These are phyloP conservation scores for Epistrophe grossulariae DNA, from an alignment of 2,888 invertebrate species.

Conservation along the genomic window DNA sequence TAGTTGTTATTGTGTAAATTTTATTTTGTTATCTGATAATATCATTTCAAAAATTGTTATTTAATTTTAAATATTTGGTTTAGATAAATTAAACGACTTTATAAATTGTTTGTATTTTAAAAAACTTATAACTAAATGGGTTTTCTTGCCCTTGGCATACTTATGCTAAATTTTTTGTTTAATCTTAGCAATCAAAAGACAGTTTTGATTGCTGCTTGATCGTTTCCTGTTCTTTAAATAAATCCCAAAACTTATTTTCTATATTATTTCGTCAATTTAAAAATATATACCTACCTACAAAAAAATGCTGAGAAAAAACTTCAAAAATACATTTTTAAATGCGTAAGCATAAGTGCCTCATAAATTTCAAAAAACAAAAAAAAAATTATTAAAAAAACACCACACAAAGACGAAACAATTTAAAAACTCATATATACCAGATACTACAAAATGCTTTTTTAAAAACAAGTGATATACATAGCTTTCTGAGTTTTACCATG, in stretches of 20 bases:
- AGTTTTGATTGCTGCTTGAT: not conserved
- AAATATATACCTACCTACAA: not conserved
- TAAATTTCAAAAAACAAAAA: constrained; percentile 11
- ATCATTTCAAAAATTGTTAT: too few species aligned
- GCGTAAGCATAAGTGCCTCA: constrained; percentile 34
- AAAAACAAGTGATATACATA: constrained; percentile 16
- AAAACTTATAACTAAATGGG: not conserved
- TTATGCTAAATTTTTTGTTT: not conserved
- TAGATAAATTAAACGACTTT: too few species aligned
- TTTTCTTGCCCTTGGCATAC: not conserved
- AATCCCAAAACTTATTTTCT: not conserved
- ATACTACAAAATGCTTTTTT: constrained; percentile 9
- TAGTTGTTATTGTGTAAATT: too few species aligned
- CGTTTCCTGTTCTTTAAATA: constrained; percentile 11
- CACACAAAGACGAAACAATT: constrained; percentile 20
- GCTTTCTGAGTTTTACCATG: constrained; percentile 23
- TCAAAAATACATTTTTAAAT: constrained; percentile 9
- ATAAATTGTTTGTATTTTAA: too few species aligned
- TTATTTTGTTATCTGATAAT: too few species aligned
- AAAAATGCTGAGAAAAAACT: constrained; percentile 1
- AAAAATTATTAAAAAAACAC: not conserved
- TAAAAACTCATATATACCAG: constrained; percentile 17
- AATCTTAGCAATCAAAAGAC: not conserved
- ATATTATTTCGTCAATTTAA: not conserved
- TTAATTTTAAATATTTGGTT: too few species aligned